phyloP scores from a whole-genome alignment of 2,113 vertebrate genomes.

The Antennarius striatus region DNA sequence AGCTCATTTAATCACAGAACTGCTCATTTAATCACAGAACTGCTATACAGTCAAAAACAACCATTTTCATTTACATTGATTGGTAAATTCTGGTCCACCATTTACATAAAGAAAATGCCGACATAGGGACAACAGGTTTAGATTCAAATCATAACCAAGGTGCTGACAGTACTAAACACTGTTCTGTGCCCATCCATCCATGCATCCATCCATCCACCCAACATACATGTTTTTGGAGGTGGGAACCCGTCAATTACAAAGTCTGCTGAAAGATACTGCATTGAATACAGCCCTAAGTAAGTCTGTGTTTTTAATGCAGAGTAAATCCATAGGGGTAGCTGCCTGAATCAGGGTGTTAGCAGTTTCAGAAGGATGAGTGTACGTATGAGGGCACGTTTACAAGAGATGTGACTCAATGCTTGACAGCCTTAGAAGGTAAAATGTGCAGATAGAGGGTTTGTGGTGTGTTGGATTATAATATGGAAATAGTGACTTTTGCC shows the following conservation, averaged over 20 bases:
- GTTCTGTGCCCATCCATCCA: too few relatives aligned
- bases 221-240: too few relatives aligned
- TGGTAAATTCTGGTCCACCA: too few relatives aligned
- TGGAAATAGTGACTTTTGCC: conserved; percentile 30
- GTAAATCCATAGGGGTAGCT: conserved; percentile 25
- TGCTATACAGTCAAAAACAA: too few relatives aligned
- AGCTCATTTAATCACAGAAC: too few relatives aligned
- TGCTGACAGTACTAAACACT: too few relatives aligned
- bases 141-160: too few relatives aligned
- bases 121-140: too few relatives aligned
- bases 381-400: conserved; percentile 35
- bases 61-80: too few relatives aligned
- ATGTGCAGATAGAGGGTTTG: conserved; percentile 32
- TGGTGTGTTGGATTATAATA: conserved; percentile 9
- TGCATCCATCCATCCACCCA: too few relatives aligned
- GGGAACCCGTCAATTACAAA: background rate
- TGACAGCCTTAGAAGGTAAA: conserved; percentile 20
- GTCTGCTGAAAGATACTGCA: background rate
- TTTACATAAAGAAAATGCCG: too few relatives aligned
- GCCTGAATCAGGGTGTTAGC: conserved; percentile 26
- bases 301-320: conserved; percentile 19
- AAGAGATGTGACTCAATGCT: conserved; percentile 64
- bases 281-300: conserved; percentile 5
- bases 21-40: too few relatives aligned
- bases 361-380: conserved; percentile 54